Conservation (phyloP, 2,113 vertebrate species). For the Acanthisitta chloris region DNA sequence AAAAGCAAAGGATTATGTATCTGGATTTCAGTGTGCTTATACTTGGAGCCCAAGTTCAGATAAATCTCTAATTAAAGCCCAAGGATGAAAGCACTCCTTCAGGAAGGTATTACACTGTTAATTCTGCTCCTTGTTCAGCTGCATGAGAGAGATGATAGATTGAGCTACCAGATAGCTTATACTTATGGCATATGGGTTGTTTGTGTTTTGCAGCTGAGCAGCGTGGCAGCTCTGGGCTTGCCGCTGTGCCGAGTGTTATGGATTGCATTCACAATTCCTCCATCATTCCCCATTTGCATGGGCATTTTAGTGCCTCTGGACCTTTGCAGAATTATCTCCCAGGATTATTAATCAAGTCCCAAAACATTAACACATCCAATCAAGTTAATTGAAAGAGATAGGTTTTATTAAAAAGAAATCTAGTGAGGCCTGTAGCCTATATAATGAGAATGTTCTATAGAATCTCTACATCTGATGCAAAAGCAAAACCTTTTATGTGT, state of each 20-base stretch:
- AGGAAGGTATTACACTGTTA: constrained; percentile 1
- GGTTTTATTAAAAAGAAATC: constrained; percentile 45
- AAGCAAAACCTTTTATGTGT: neutral
- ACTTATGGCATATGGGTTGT: constrained; percentile 60
- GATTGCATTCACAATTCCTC: constrained; percentile 62
- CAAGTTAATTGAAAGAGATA: constrained; percentile 62
- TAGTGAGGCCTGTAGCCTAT: constrained; percentile 1
- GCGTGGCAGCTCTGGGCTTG: constrained; percentile 65
- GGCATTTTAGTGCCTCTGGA: constrained; percentile 63
- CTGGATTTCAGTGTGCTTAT: neutral
- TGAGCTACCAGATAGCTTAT: constrained; percentile 49
- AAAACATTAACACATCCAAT: constrained; percentile 53
- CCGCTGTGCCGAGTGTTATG: constrained; percentile 39
- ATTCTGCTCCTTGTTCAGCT: constrained; percentile 5
- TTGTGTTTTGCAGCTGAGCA: constrained; percentile 68
- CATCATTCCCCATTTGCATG: constrained; percentile 65
- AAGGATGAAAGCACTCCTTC: neutral
- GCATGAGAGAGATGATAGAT: constrained; percentile 33
- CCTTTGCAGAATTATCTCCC: constrained; percentile 55
- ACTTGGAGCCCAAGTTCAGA: neutral
- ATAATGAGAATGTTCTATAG: neutral
- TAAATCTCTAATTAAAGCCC: constrained; percentile 31
- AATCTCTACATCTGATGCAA: neutral
- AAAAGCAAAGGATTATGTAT: neutral
- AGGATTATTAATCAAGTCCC: constrained; percentile 55